A percentile compares a stretch with the other conserved stretches of the same genome.
Evolutionary conservation across 2,888 invertebrate species (phyloP).

Genomic region (Phasia obesa): DNA sequence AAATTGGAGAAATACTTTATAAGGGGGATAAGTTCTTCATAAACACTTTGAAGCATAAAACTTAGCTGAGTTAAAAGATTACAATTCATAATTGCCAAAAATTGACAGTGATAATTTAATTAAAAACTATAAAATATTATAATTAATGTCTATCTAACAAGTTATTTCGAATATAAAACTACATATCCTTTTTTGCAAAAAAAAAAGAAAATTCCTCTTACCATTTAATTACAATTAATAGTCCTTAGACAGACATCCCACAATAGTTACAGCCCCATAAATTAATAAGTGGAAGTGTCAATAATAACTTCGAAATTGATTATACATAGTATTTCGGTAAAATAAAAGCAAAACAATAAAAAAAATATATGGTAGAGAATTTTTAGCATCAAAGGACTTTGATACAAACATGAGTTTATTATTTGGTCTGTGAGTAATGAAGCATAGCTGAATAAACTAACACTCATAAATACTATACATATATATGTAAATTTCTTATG

Average conservation of each 20-base stretch:
- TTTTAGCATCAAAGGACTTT: slow-evolving; percentile 29
- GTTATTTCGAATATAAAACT: slow-evolving; percentile 11
- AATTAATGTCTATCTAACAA: slow-evolving; percentile 50
- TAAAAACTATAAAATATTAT: slow-evolving; percentile 58
- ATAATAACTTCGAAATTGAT: slow-evolving; percentile 80
- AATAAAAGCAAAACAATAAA: slow-evolving; percentile 8
- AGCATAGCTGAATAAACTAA: slow-evolving; percentile 25
- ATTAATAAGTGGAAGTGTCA: slow-evolving; percentile 74
- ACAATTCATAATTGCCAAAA: slow-evolving; percentile 3
- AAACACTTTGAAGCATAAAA: neutral
- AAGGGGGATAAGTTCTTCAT: neutral
- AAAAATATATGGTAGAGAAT: neutral
- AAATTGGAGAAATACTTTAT: neutral
- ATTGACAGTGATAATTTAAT: slow-evolving; percentile 56
- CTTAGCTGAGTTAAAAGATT: neutral
- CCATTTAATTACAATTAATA: slow-evolving; percentile 16
- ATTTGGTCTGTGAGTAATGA: slow-evolving; percentile 28
- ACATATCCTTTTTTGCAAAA: slow-evolving; percentile 31
- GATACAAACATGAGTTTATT: neutral
- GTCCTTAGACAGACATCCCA: slow-evolving; percentile 50
- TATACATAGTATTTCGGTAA: slow-evolving; percentile 70
- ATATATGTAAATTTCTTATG: too few species aligned
- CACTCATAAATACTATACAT: neutral
- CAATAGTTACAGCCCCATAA: slow-evolving; percentile 58
- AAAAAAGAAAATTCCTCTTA: neutral